phyloP scores from a whole-genome alignment of 1,140 invertebrate genomes.

The Polyergus mexicanus region DNA sequence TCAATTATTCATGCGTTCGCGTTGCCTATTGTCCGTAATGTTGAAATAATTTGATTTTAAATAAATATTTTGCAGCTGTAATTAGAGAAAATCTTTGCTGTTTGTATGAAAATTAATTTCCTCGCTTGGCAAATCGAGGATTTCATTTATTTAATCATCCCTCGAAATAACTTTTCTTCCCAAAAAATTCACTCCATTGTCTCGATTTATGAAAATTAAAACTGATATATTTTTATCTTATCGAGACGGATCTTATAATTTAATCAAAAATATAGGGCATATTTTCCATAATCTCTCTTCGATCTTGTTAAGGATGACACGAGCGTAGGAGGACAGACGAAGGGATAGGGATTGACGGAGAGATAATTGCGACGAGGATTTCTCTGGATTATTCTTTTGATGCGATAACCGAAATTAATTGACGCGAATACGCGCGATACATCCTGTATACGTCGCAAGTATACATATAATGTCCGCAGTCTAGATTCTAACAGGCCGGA shows the following conservation, averaged over 20 bases:
- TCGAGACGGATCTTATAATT: background rate
- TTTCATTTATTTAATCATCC: background rate
- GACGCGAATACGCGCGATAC: background rate
- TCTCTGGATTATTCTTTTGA: background rate
- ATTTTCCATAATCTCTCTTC: background rate
- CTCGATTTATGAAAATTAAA: background rate
- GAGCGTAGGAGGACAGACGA: background rate
- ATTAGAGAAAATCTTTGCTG: background rate
- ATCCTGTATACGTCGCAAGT: background rate
- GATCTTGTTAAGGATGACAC: background rate
- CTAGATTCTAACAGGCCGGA: slow-evolving; percentile 37
- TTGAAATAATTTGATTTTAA: background rate
- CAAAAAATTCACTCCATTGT: background rate
- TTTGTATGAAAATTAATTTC: background rate
- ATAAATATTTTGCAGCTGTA: slow-evolving; percentile 24
- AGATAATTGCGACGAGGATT: background rate
- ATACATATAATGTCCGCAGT: slow-evolving; percentile 6
- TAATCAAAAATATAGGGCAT: background rate
- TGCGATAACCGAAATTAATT: background rate
- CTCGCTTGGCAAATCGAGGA: background rate
- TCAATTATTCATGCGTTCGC: slow-evolving; percentile 26
- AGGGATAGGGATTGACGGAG: too few species aligned
- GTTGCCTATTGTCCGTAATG: slow-evolving; percentile 4
- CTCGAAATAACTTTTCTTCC: background rate
- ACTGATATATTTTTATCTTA: background rate